Conservation (phyloP, 1,140 invertebrate species). For the Drosophila pandora region DNA sequence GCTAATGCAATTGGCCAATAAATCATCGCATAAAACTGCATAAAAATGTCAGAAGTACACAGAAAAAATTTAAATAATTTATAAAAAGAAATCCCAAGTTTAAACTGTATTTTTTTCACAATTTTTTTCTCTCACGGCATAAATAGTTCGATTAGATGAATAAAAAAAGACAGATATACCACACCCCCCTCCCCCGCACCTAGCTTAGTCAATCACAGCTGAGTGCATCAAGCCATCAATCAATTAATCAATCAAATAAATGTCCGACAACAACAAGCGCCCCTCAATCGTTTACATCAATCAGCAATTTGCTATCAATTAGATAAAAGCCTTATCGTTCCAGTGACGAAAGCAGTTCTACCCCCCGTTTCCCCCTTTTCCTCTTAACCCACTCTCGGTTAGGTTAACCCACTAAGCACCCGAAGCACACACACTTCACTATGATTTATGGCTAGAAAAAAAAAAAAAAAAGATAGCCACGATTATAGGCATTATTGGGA, state of each 20-base stretch:
- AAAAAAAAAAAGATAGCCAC: conserved; percentile 12
- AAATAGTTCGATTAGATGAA: not conserved
- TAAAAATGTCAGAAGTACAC: conserved; percentile 29
- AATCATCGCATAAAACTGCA: conserved; percentile 69
- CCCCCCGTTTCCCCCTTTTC: not conserved
- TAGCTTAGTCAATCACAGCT: conserved; percentile 46
- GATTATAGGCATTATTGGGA: not conserved
- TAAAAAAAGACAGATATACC: not conserved
- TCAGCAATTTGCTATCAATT: conserved; percentile 54
- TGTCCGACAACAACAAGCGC: conserved; percentile 35
- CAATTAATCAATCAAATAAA: conserved; percentile 60
- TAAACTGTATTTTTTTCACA: no score
- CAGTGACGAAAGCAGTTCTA: conserved; percentile 34
- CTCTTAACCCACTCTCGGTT: not conserved
- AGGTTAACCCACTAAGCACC: conserved; percentile 28
- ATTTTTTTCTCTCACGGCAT: conserved; percentile 34
- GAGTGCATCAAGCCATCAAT: conserved; percentile 55
- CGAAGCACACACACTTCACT: conserved; percentile 11
- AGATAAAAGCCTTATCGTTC: conserved; percentile 45
- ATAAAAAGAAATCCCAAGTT: no score
- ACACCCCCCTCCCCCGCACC: not conserved
- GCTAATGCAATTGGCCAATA: conserved; percentile 75
- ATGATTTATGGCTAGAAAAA: conserved; percentile 36
- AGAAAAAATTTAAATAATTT: not conserved
- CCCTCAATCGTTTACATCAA: conserved; percentile 52